Evolutionary conservation across 2,113 vertebrate species (phyloP).

Genomic region (Callipepla californica): DNA sequence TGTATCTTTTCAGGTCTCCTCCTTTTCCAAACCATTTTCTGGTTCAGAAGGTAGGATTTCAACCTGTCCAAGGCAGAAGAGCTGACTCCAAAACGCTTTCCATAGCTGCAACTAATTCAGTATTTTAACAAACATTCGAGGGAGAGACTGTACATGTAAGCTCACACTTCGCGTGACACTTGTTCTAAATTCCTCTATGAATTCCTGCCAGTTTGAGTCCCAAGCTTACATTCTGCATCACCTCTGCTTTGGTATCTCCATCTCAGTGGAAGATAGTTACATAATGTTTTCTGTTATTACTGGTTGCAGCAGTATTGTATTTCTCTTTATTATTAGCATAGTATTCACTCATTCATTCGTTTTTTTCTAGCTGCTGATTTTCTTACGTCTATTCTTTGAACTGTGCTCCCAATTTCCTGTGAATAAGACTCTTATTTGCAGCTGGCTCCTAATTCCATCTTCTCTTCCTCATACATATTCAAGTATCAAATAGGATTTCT

Average conservation of each 20-base stretch:
- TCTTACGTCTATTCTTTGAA: conserved; percentile 38
- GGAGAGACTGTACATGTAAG: neutral
- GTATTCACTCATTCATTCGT: neutral
- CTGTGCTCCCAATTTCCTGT: conserved; percentile 51
- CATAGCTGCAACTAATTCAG: neutral
- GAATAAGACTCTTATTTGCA: conserved; percentile 6
- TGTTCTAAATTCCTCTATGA: neutral
- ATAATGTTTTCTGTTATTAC: neutral
- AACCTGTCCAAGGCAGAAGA: no score
- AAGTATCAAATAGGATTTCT: conserved; percentile 23
- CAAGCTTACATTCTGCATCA: neutral
- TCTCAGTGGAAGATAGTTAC: neutral
- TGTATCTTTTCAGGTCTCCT: neutral
- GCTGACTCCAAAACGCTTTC: neutral
- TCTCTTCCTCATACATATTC: conserved; percentile 33
- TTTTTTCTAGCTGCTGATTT: conserved; percentile 14
- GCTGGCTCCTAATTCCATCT: neutral
- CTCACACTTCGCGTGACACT: neutral
- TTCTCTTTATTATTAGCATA: conserved; percentile 29
- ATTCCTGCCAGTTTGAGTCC: neutral
- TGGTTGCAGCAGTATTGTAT: neutral
- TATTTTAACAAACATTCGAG: neutral
- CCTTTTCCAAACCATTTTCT: neutral
- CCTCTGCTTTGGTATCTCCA: neutral
- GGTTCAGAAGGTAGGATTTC: neutral